Evolutionary conservation across 92 coral and sea anemone genomes (phyloP).

Genomic region (Actinostola sp.): DNA sequence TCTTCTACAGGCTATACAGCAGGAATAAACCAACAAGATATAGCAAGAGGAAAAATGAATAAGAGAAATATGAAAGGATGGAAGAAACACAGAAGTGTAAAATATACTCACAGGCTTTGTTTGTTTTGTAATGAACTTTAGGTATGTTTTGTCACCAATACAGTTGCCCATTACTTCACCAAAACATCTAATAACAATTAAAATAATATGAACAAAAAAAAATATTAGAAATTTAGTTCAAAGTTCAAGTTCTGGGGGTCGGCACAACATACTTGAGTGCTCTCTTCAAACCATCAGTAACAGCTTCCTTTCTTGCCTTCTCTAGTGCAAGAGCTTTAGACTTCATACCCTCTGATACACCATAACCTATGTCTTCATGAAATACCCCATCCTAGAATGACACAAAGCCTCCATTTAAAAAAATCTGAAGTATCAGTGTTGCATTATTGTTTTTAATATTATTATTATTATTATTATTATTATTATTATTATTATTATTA

Average conservation of each 20-base stretch:
- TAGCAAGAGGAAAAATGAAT: background rate
- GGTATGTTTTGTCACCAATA: constrained; percentile 80
- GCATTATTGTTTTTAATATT: too few species aligned
- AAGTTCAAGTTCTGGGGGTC: too few species aligned
- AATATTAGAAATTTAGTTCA: too few species aligned
- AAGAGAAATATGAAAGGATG: background rate
- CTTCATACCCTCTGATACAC: constrained; percentile 92
- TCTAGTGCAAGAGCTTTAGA: constrained; percentile 85
- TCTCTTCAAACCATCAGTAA: constrained; percentile 91
- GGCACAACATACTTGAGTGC: constrained; percentile 87
- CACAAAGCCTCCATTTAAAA: too few species aligned
- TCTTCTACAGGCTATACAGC: constrained; percentile 12
- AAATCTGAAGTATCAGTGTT: too few species aligned
- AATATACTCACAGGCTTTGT: constrained; percentile 70
- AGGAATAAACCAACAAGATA: background rate
- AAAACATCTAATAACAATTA: constrained; percentile 63
- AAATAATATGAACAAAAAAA: background rate
- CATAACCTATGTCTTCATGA: constrained; percentile 90
- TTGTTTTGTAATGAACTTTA: constrained; percentile 79
- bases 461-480: too few species aligned
- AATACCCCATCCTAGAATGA: constrained; percentile 76
- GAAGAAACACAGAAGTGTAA: background rate
- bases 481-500: too few species aligned
- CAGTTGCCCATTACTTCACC: constrained; percentile 88
- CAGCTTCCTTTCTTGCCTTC: constrained; percentile 92